These are phyloP conservation scores for Nephila pilipes DNA, from an alignment of 1,140 invertebrate genomes.

Conservation along the genomic window DNA sequence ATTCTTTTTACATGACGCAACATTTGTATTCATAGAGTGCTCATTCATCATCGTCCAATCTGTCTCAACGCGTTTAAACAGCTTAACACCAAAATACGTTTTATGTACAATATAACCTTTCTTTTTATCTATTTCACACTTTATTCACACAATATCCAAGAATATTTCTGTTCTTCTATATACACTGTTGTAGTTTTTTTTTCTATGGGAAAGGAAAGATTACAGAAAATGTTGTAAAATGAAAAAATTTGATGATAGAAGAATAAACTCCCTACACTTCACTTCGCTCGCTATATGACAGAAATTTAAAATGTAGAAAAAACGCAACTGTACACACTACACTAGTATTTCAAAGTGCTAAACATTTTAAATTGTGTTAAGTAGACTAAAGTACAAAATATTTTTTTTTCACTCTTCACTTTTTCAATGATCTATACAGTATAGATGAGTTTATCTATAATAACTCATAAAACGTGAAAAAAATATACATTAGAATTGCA, in stretches of 20 bases:
- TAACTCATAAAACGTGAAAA: slow-evolving; percentile 25
- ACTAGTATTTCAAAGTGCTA: slow-evolving; percentile 60
- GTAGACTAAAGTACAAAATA: slow-evolving; percentile 62
- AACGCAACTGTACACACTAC: slow-evolving; percentile 64
- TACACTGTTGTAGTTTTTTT: neutral
- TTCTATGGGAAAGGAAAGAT: neutral
- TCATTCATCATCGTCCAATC: neutral
- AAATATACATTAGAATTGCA: slow-evolving; percentile 21
- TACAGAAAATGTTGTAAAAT: neutral
- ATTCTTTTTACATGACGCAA: neutral
- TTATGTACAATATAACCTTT: slow-evolving; percentile 7
- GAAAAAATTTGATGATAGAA: neutral
- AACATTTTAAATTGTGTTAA: slow-evolving; percentile 36
- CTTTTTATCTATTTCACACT: neutral
- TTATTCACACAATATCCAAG: neutral
- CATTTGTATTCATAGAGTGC: neutral
- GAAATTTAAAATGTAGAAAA: slow-evolving; percentile 62
- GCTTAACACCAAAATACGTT: slow-evolving; percentile 4
- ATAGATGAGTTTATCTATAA: slow-evolving; percentile 48
- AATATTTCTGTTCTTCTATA: slow-evolving; percentile 6
- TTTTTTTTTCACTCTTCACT: neutral
- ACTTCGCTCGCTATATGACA: neutral
- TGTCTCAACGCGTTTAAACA: neutral
- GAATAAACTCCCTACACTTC: neutral
- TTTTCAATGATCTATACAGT: slow-evolving; percentile 48